These are phyloP conservation scores for Anas platyrhynchos DNA, from an alignment of 2,113 vertebrate genomes.

Conservation along the genomic window DNA sequence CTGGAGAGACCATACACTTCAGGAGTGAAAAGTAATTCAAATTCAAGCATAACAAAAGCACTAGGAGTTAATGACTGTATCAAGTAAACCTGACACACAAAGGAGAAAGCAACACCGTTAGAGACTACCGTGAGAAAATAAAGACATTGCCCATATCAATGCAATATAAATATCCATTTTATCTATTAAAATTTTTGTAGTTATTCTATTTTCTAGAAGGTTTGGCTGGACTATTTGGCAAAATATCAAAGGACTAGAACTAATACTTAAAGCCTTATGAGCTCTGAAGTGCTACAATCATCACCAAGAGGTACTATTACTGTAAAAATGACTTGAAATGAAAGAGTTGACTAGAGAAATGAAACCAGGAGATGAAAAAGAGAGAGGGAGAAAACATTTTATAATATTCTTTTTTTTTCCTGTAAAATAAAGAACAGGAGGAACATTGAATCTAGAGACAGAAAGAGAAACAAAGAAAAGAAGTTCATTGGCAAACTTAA, in stretches of 20 bases:
- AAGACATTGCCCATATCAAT: constrained; percentile 5
- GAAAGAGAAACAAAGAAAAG: neutral
- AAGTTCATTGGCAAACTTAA: neutral
- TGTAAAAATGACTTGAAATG: neutral
- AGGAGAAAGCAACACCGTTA: constrained; percentile 40
- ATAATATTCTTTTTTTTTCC: neutral
- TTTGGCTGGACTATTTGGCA: neutral
- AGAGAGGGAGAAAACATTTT: neutral
- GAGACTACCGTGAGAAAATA: constrained; percentile 19
- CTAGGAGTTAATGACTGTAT: constrained; percentile 45
- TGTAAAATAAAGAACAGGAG: neutral
- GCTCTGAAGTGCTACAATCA: fast-evolving
- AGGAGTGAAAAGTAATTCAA: constrained; percentile 44
- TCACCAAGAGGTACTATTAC: fast-evolving
- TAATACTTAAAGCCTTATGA: neutral
- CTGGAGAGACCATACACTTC: neutral
- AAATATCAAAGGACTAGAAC: neutral
- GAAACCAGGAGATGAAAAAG: neutral
- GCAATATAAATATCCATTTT: neutral
- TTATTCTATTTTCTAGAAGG: neutral
- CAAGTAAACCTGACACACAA: constrained; percentile 38
- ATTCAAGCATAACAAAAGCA: constrained; percentile 52
- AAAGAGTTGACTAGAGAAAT: neutral
- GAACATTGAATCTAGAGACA: neutral
- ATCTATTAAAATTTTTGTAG: neutral